Conservation (phyloP, 2,113 vertebrate genomes). For the Mugil cephalus region DNA sequence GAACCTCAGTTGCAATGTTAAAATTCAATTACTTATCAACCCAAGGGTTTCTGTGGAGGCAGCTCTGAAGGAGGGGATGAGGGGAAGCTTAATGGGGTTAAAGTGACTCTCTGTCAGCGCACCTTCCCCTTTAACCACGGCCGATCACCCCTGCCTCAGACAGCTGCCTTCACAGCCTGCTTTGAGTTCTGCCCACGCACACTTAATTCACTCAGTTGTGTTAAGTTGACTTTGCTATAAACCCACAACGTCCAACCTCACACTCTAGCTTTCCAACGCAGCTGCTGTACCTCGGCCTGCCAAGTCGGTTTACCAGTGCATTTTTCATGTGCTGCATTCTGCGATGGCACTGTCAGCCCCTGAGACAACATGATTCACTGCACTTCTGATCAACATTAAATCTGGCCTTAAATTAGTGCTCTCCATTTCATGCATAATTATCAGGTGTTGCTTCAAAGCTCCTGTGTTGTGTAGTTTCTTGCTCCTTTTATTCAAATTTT, state of each 20-base stretch:
- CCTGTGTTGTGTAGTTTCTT: neutral
- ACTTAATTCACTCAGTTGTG: slow-evolving; percentile 64
- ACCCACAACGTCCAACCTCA: slow-evolving; percentile 63
- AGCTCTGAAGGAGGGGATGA: neutral
- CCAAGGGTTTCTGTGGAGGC: slow-evolving; percentile 7
- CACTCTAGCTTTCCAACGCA: slow-evolving; percentile 69
- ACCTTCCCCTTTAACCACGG: slow-evolving; percentile 34
- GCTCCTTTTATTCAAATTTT: neutral
- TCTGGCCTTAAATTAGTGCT: slow-evolving; percentile 25
- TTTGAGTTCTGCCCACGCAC: slow-evolving; percentile 68
- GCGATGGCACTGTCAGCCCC: slow-evolving; percentile 23
- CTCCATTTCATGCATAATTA: slow-evolving; percentile 38
- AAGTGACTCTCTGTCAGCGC: slow-evolving; percentile 14
- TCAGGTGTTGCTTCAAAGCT: slow-evolving; percentile 30
- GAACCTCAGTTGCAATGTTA: slow-evolving; percentile 8
- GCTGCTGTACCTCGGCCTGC: slow-evolving; percentile 71
- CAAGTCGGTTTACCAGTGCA: slow-evolving; percentile 52
- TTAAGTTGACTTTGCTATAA: slow-evolving; percentile 73
- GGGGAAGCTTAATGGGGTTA: slow-evolving; percentile 29
- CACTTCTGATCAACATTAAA: slow-evolving; percentile 37
- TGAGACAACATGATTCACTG: slow-evolving; percentile 23
- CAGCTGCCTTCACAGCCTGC: slow-evolving; percentile 75
- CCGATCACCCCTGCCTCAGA: slow-evolving; percentile 55
- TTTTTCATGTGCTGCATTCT: slow-evolving; percentile 33
- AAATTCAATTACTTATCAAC: slow-evolving; percentile 12